Base-by-base conservation (phyloP, 2,888 invertebrate species). In the Patella caerulea region DNA sequence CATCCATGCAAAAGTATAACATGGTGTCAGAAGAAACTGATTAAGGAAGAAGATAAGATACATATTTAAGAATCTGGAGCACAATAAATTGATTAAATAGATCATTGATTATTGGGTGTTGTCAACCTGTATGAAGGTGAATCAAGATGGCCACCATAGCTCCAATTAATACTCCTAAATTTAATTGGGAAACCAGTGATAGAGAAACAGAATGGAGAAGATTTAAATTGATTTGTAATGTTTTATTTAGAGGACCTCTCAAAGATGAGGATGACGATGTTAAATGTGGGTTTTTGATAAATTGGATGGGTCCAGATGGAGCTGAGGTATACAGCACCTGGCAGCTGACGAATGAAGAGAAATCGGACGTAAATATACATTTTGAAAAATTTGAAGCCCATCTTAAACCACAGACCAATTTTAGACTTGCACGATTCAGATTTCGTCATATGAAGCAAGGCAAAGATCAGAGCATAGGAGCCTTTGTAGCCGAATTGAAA, bases 1-100 rank as follows among this genome's bases (percentile, higher is more conserved):
- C 34, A 34, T 34, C 34, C 34, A 34, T 34, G 34, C 34, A 34
- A n/a, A 59, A 59, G 19, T 19, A 59, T 59, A 59, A 14, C 59
- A 59, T 59, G 59, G 59, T 59, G 59, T 59, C 59, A 59, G 59
- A 59, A 59, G 59, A 59, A 59, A 59, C 59, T 59, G 19, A 17
- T 59, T 2, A 59, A 59, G 59, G 59, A 19, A 19, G 19, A 19
- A 19, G 59, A n/a, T 34, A 59, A 59, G 59, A 59, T 19, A 59
- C 19, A 19, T 19, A 17, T 59, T 17, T 19, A 59, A 19, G 19
- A 59, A 59, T 9, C 7, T 17, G 59, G 19, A 59, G 59, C 5
- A 59, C 17, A 59, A 19, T 59, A 59, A 19, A 59, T 59, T 59
- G 59, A 59, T 59, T n/a, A 34, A 34, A 34, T 34, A 59, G 59